Conservation (phyloP, 1,140 invertebrate genomes). For the Plutomurus gul region DNA sequence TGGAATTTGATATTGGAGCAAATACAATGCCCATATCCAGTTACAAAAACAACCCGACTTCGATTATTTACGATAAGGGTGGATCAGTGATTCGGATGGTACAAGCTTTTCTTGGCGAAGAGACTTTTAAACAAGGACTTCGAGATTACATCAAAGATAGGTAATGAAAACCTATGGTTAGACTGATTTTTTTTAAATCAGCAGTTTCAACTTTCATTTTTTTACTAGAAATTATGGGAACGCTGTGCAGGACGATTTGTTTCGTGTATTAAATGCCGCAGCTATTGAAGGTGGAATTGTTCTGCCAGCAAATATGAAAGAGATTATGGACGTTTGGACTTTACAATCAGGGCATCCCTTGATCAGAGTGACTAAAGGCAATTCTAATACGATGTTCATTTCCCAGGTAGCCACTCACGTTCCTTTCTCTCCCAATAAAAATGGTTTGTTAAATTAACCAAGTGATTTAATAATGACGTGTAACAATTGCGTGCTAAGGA, state of each 20-base stretch:
- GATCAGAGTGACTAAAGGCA: slow-evolving; percentile 71
- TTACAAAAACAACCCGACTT: background rate
- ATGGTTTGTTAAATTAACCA: background rate
- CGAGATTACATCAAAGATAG: slow-evolving; percentile 60
- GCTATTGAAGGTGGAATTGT: slow-evolving; percentile 61
- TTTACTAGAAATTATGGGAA: slow-evolving; percentile 62
- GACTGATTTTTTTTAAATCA: slow-evolving; percentile 58
- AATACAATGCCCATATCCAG: background rate
- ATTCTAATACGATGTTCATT: slow-evolving; percentile 64
- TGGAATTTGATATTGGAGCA: slow-evolving; percentile 2
- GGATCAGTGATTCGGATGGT: slow-evolving; percentile 77
- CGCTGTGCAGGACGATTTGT: slow-evolving; percentile 68
- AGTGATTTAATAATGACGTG: slow-evolving; percentile 58
- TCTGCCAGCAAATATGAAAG: slow-evolving; percentile 68
- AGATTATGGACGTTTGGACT: slow-evolving; percentile 90
- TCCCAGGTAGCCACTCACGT: slow-evolving; percentile 61
- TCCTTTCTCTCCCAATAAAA: slow-evolving; percentile 51
- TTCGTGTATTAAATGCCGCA: slow-evolving; percentile 65
- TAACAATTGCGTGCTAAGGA: slow-evolving; percentile 61
- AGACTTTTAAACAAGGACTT: slow-evolving; percentile 67
- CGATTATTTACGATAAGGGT: slow-evolving; percentile 56
- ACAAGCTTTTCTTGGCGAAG: slow-evolving; percentile 68
- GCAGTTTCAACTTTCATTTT: too few species aligned
- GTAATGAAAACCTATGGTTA: background rate
- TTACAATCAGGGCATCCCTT: slow-evolving; percentile 84